Percentiles rank a stretch among this genome's conserved stretches.
Evolutionary conservation across 2,113 vertebrate species (phyloP).

Genomic region (Dasypus novemcinctus): DNA sequence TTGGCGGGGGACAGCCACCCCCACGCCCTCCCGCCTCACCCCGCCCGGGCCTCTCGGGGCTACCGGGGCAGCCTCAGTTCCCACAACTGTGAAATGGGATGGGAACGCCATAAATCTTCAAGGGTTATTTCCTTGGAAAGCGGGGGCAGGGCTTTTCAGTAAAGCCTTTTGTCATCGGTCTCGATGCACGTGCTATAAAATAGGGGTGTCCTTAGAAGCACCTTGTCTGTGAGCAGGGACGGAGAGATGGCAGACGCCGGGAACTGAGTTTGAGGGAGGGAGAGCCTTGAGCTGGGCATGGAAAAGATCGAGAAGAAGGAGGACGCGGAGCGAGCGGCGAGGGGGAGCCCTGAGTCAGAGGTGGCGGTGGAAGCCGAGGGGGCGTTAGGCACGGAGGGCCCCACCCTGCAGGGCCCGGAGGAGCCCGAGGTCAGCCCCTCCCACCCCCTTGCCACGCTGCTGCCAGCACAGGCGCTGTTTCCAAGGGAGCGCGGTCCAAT

Average conservation of each 20-base stretch:
- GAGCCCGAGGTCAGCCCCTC: not conserved
- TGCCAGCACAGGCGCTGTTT: conserved; percentile 61
- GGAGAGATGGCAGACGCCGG: not conserved
- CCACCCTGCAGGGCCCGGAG: not conserved
- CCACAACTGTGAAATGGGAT: not conserved
- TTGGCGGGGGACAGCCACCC: not conserved
- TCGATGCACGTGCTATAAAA: fast-evolving
- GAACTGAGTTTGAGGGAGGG: fast-evolving
- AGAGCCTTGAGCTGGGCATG: not conserved
- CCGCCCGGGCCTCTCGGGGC: not conserved
- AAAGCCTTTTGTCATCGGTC: fast-evolving
- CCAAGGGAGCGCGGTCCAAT: conserved; percentile 62
- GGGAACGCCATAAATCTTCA: too few relatives aligned
- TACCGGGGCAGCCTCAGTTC: not conserved
- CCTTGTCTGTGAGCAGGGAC: not conserved
- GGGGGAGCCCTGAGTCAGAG: not conserved
- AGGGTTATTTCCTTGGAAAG: fast-evolving
- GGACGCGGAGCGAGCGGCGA: not conserved
- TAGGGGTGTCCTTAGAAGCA: fast-evolving
- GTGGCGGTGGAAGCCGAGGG: fast-evolving
- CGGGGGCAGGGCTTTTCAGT: fast-evolving
- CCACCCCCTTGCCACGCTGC: not conserved
- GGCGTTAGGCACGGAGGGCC: fast-evolving
- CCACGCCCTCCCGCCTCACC: not conserved
- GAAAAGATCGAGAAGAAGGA: fast-evolving